Percentiles rank a stretch among this genome's conserved stretches.
These are phyloP conservation scores for Steatocranus sp. DNA, from an alignment of 2,797 vertebrate species.

Conservation along the genomic window DNA sequence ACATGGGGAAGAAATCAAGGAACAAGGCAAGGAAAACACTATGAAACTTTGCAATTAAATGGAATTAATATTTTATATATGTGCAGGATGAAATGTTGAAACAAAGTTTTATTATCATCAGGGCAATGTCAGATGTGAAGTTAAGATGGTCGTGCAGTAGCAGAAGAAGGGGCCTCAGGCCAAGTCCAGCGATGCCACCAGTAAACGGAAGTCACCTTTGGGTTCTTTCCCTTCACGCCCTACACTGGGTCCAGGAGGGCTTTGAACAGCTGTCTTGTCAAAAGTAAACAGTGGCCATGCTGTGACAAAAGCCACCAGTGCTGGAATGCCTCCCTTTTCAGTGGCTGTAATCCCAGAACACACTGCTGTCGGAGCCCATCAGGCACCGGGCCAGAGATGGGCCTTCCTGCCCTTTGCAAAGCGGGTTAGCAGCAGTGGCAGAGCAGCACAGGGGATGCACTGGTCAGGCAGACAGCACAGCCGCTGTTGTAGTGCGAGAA, in stretches of 20 bases:
- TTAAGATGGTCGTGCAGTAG: background rate
- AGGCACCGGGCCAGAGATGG: slow-evolving; percentile 67
- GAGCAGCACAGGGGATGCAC: slow-evolving; percentile 36
- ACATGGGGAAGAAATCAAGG: background rate
- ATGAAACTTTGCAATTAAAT: background rate
- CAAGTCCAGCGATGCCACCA: background rate
- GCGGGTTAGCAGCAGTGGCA: slow-evolving; percentile 49
- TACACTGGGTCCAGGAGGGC: slow-evolving; percentile 36
- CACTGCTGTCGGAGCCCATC: slow-evolving; percentile 77
- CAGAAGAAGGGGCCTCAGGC: slow-evolving; percentile 13
- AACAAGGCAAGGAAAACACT: background rate
- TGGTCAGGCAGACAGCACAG: slow-evolving; percentile 60
- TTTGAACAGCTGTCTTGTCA: slow-evolving; percentile 70
- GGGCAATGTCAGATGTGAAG: background rate
- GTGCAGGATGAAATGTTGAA: background rate
- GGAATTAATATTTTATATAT: background rate
- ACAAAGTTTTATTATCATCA: background rate
- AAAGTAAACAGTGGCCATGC: slow-evolving; percentile 69
- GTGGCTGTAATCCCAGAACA: slow-evolving; percentile 75
- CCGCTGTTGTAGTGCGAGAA: slow-evolving; percentile 56
- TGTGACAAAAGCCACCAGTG: slow-evolving; percentile 59
- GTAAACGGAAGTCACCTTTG: slow-evolving; percentile 62
- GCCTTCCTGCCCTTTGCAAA: slow-evolving; percentile 68
- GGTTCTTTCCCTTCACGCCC: slow-evolving; percentile 44
- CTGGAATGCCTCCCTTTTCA: slow-evolving; percentile 77